Evolutionary conservation across 2,797 vertebrate genomes (phyloP).

Genomic region (Neopelma chrysocephalum): DNA sequence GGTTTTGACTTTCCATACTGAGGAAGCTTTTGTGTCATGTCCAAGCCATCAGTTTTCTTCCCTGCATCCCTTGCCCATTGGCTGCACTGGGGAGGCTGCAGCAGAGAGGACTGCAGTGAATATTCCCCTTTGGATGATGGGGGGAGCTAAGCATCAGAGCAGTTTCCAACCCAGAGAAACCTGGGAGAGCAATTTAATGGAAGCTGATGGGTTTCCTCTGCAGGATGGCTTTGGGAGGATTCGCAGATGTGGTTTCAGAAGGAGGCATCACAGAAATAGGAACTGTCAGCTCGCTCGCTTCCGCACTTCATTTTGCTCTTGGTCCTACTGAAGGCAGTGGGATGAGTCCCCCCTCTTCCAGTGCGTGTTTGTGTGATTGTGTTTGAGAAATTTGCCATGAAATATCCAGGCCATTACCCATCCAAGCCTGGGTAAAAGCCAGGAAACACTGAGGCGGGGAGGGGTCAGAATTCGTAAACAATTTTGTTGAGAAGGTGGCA

Average conservation of each 20-base stretch:
- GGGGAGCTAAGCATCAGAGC: not conserved
- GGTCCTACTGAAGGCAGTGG: not conserved
- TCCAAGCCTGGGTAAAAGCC: not conserved
- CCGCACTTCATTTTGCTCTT: not conserved
- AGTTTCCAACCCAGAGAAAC: not conserved
- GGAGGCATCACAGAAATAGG: slow-evolving; percentile 21
- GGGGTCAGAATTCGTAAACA: not conserved
- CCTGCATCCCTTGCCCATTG: not conserved
- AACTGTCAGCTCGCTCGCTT: slow-evolving; percentile 23
- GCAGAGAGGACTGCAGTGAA: not conserved
- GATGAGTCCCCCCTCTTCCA: not conserved
- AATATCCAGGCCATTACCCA: slow-evolving; percentile 19
- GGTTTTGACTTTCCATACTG: slow-evolving; percentile 27
- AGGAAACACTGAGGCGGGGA: not conserved
- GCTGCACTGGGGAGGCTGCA: not conserved
- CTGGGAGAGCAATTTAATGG: not conserved
- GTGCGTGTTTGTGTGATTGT: not conserved
- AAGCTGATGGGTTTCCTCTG: slow-evolving; percentile 21
- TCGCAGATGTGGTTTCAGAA: not conserved
- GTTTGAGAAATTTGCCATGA: slow-evolving; percentile 28
- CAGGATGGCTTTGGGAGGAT: not conserved
- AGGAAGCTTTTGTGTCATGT: slow-evolving; percentile 23
- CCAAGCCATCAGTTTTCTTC: slow-evolving; percentile 10
- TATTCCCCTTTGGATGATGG: not conserved
- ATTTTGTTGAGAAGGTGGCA: not conserved